These are phyloP conservation scores for Coenonympha arcania DNA, from an alignment of 2,888 invertebrate genomes.

Conservation along the genomic window DNA sequence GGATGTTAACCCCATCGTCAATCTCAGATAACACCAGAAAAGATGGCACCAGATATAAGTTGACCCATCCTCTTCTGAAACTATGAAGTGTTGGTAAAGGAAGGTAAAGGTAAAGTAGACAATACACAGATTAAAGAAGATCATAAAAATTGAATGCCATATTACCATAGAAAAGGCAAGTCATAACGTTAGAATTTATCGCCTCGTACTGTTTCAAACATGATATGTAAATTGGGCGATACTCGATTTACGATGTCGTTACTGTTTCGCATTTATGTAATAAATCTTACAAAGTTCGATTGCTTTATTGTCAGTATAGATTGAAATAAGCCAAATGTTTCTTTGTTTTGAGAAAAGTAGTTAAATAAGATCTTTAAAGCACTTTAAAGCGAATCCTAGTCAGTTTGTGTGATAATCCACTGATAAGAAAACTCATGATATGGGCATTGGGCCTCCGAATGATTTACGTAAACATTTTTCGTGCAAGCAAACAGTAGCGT, in stretches of 20 bases:
- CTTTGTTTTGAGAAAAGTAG: background rate
- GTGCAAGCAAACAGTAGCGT: too few species aligned
- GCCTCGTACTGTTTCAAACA: conserved; percentile 45
- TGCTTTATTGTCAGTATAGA: conserved; percentile 1
- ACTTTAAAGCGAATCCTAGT: too few species aligned
- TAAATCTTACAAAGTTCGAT: conserved; percentile 9
- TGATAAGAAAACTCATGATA: too few species aligned
- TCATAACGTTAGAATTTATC: conserved; percentile 40
- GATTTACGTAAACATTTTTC: too few species aligned
- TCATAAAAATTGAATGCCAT: conserved; percentile 50
- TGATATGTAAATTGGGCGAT: conserved; percentile 37
- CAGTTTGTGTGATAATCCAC: too few species aligned
- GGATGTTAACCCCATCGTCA: too few species aligned
- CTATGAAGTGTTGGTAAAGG: background rate
- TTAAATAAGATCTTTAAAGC: too few species aligned
- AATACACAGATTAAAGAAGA: conserved; percentile 27
- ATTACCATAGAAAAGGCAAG: conserved; percentile 54
- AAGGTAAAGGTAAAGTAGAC: background rate
- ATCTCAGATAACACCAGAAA: too few species aligned
- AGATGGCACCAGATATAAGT: too few species aligned
- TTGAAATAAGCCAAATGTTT: background rate
- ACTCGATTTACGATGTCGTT: conserved; percentile 18
- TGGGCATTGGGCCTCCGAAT: too few species aligned
- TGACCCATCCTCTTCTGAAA: background rate
- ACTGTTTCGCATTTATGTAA: conserved; percentile 15